These are phyloP conservation scores for Melinaea menophilus DNA, from an alignment of 2,888 invertebrate genomes.

Conservation along the genomic window DNA sequence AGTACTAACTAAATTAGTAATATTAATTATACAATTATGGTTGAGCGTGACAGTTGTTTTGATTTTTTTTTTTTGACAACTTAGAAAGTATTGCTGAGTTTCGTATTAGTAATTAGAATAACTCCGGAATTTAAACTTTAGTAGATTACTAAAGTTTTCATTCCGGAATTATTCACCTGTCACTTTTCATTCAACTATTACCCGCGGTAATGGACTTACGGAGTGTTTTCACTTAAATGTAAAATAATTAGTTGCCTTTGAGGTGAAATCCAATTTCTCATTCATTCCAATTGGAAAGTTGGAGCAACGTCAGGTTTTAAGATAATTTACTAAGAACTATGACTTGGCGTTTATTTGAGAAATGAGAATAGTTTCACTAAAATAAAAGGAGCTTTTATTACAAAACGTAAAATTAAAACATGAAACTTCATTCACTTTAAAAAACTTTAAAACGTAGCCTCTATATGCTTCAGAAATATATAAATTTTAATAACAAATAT, in stretches of 20 bases:
- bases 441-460: no score
- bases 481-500: no score
- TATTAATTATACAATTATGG: no score
- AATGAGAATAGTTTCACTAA: background rate
- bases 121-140: background rate
- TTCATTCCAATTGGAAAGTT: conserved; percentile 7
- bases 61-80: no score
- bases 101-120: background rate
- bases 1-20: no score
- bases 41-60: no score
- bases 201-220: conserved; percentile 5
- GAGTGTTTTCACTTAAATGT: conserved; percentile 11
- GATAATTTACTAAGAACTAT: background rate
- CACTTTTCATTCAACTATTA: background rate
- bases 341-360: background rate
- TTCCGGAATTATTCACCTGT: background rate
- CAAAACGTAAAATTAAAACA: no score
- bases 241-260: conserved; percentile 12
- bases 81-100: no score
- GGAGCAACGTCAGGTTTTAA: conserved; percentile 9
- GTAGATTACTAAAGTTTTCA: no score
- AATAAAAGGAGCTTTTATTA: no score
- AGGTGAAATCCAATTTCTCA: conserved; percentile 15
- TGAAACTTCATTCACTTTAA: no score
- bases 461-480: no score